Evolutionary conservation across 2,888 invertebrate species (phyloP).

Genomic region (Diaprepes abbreviatus): DNA sequence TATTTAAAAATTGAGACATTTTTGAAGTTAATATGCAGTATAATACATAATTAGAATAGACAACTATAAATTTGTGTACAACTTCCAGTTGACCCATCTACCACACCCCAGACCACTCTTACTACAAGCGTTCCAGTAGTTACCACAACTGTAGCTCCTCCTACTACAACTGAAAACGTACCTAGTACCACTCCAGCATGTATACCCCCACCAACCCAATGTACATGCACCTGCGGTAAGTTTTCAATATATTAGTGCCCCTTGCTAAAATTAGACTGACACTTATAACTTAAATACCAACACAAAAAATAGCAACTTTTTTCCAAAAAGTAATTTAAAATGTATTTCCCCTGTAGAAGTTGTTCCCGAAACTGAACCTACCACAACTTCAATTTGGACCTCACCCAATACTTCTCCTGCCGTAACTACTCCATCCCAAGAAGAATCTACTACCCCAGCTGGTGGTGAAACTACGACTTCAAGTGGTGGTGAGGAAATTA

Average conservation of each 20-base stretch:
- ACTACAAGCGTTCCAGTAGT: background rate
- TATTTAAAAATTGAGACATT: no score
- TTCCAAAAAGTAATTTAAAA: no score
- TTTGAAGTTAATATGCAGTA: no score
- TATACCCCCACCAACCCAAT: constrained; percentile 14
- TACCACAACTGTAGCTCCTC: background rate
- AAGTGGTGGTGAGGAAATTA: no score
- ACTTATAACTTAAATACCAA: no score
- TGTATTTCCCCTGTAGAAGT: background rate
- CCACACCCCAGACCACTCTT: background rate
- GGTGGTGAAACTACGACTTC: background rate
- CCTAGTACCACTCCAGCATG: constrained; percentile 7
- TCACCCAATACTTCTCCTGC: constrained; percentile 10
- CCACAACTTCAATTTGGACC: constrained; percentile 30
- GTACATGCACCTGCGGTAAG: constrained; percentile 36
- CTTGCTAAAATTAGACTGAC: no score
- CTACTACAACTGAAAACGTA: constrained; percentile 13
- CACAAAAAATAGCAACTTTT: no score
- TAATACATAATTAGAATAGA: no score
- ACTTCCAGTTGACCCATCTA: constrained; percentile 2
- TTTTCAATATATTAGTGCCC: no score
- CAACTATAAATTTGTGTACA: no score
- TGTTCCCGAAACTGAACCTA: background rate
- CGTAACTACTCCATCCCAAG: constrained; percentile 1
- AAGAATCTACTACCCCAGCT: background rate